Percentiles rank a stretch among this genome's conserved stretches.
These are phyloP conservation scores for Mormyrus iriodes DNA, from an alignment of 2,113 vertebrate genomes.

Conservation along the genomic window DNA sequence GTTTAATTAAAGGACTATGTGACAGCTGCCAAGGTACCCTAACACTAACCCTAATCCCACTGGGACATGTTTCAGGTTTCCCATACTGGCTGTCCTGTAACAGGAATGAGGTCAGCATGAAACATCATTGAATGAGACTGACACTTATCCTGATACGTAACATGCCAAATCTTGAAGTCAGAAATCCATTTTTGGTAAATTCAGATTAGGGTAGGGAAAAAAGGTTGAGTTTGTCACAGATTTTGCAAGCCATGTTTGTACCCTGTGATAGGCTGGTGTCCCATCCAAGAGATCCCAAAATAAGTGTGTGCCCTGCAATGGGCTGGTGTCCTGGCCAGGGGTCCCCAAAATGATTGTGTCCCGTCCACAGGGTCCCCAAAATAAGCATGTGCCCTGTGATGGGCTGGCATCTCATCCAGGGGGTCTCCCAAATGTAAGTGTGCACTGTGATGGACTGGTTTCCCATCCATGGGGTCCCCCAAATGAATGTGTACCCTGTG, in stretches of 20 bases:
- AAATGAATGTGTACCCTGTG: not conserved
- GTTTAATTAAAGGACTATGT: not conserved
- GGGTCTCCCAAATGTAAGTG: too few relatives aligned
- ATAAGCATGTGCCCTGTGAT: not conserved
- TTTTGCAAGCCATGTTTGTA: not conserved
- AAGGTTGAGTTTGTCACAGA: not conserved
- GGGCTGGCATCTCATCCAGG: not conserved
- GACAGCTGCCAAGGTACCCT: not conserved
- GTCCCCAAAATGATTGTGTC: not conserved
- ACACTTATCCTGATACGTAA: not conserved
- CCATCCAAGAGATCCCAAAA: not conserved
- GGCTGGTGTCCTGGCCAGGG: not conserved
- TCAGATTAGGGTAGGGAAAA: not conserved
- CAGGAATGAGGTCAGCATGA: not conserved
- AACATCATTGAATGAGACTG: not conserved
- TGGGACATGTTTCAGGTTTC: constrained; percentile 29
- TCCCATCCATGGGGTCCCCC: too few relatives aligned
- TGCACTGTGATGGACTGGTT: too few relatives aligned
- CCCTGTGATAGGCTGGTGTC: not conserved
- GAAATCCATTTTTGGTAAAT: not conserved
- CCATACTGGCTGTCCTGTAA: not conserved
- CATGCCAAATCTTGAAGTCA: not conserved
- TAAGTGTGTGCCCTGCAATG: too few relatives aligned
- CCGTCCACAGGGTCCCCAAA: not conserved
- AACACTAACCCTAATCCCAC: not conserved